Conservation (phyloP, 2,888 invertebrate species). For the Drosophila falleni region DNA sequence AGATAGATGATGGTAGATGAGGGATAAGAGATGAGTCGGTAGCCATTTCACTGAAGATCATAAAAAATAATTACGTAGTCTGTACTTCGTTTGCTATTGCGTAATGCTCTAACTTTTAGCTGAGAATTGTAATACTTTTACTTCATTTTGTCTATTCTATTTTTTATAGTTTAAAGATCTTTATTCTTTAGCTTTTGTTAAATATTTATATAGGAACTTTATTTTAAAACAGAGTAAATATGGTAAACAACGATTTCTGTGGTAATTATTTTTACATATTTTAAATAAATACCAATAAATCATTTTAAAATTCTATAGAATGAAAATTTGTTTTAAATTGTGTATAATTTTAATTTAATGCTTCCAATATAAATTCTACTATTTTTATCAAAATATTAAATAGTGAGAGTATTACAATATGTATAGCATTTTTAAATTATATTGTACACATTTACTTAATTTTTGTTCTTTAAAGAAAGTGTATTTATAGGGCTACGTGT, state of each 20-base stretch:
- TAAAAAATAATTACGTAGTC: slow-evolving; percentile 76
- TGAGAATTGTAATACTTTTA: slow-evolving; percentile 4
- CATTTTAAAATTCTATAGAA: no score
- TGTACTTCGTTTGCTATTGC: slow-evolving; percentile 44
- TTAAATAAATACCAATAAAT: no score
- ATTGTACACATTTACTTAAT: no score
- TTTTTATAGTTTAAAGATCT: not conserved
- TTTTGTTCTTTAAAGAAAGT: slow-evolving; percentile 1
- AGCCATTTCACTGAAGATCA: slow-evolving; percentile 69
- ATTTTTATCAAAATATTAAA: no score
- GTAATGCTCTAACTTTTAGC: slow-evolving; percentile 33
- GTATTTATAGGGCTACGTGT: slow-evolving; percentile 38
- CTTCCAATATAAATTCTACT: no score
- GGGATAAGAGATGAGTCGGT: slow-evolving; percentile 54
- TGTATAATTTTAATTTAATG: no score
- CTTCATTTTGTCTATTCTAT: not conserved
- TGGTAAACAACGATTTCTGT: no score
- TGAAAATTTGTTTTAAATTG: no score
- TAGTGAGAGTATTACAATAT: no score
- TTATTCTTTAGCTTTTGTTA: not conserved
- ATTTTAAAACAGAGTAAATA: no score
- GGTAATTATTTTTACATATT: no score
- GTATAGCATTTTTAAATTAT: no score
- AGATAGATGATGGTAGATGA: slow-evolving; percentile 19
- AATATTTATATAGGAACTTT: not conserved